Conservation (phyloP, 2,113 vertebrate species). For the Dolichallabes microphthalmus region DNA sequence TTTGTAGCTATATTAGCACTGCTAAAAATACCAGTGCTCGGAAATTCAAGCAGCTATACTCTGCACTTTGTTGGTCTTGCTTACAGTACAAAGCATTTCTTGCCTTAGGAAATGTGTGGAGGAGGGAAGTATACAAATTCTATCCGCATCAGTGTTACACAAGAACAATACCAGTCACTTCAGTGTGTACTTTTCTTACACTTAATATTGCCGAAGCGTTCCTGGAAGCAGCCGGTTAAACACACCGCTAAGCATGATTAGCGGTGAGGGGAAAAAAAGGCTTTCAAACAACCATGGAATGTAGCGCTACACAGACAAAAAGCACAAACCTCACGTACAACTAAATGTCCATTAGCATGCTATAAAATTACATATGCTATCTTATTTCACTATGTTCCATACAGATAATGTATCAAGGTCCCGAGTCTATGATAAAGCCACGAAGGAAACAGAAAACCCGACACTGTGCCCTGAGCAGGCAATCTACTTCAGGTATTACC, state of each 20-base stretch:
- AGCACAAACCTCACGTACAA: background rate
- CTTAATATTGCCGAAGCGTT: background rate
- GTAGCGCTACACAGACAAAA: background rate
- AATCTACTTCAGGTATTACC: slow-evolving; percentile 25
- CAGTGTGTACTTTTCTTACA: slow-evolving; percentile 18
- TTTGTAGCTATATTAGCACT: slow-evolving; percentile 8
- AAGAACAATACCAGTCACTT: slow-evolving; percentile 29
- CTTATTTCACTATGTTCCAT: background rate
- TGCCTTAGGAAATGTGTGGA: slow-evolving; percentile 28
- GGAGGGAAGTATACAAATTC: slow-evolving; percentile 19
- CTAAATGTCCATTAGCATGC: background rate
- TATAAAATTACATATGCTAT: slow-evolving; percentile 2
- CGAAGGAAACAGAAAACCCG: slow-evolving; percentile 30
- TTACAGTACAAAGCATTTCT: background rate
- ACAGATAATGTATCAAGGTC: slow-evolving; percentile 14
- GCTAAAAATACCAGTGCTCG: slow-evolving; percentile 2
- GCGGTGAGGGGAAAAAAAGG: background rate
- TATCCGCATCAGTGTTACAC: slow-evolving; percentile 25
- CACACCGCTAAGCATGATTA: background rate
- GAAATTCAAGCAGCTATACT: background rate
- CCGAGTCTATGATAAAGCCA: slow-evolving; percentile 7
- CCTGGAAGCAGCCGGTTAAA: slow-evolving; percentile 1
- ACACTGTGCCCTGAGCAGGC: slow-evolving; percentile 29
- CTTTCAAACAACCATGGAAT: background rate
- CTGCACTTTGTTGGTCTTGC: background rate